Percentiles rank a stretch among this genome's conserved stretches.
Evolutionary conservation across 2,113 vertebrate genomes (phyloP).

Genomic region (Pantherophis guttatus): DNA sequence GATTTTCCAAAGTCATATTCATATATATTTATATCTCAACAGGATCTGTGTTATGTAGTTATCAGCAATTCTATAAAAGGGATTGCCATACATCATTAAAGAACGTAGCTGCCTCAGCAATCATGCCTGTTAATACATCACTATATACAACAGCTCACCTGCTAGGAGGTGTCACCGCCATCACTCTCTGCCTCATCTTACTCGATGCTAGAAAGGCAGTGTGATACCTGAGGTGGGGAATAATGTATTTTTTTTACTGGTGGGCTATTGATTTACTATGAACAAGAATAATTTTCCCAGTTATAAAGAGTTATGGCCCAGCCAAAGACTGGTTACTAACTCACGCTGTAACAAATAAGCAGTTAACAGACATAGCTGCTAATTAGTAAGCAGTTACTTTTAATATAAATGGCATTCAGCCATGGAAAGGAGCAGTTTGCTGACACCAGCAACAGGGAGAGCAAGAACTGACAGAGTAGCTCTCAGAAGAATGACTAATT

Average conservation of each 20-base stretch:
- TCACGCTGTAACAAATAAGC: constrained; percentile 58
- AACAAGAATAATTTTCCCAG: constrained; percentile 2
- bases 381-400: constrained; percentile 67
- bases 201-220: not conserved
- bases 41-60: not conserved
- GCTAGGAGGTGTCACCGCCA: constrained; percentile 4
- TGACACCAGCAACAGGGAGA: not conserved
- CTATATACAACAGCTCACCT: not conserved
- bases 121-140: not conserved
- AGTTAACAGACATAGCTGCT: constrained; percentile 62
- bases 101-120: not conserved
- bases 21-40: not conserved
- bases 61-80: not conserved
- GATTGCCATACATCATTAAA: not conserved
- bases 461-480: not conserved
- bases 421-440: constrained; percentile 24
- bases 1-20: not conserved
- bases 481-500: not conserved
- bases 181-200: not conserved
- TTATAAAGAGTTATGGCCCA: constrained; percentile 26
- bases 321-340: constrained; percentile 53
- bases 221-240: not conserved
- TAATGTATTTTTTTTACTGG: constrained; percentile 29
- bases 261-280: not conserved
- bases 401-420: constrained; percentile 43